Conservation (phyloP, 2,888 invertebrate species). For the Chalcis sispes region DNA sequence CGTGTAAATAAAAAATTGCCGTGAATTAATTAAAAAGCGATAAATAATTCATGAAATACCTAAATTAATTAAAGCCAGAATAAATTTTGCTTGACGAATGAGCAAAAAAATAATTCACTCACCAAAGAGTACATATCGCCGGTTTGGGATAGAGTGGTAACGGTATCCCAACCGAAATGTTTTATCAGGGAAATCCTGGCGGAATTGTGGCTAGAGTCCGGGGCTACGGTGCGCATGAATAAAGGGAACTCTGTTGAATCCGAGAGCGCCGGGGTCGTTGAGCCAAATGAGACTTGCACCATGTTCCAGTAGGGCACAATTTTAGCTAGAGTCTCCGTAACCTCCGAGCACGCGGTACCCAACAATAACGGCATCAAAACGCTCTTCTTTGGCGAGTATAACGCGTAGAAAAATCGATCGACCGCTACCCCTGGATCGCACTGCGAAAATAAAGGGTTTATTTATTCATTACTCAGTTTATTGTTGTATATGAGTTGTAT, state of each 20-base stretch:
- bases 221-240: conserved; percentile 92
- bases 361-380: conserved; percentile 88
- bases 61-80: too few relatives aligned
- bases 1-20: too few relatives aligned
- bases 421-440: conserved; percentile 94
- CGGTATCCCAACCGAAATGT: conserved; percentile 90
- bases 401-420: conserved; percentile 93
- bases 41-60: too few relatives aligned
- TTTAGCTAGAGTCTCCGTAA: conserved; percentile 93
- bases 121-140: conserved; percentile 89
- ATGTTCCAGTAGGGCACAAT: conserved; percentile 96
- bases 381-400: conserved; percentile 85
- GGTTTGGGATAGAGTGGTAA: conserved; percentile 91
- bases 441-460: conserved; percentile 77
- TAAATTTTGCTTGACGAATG: too few relatives aligned
- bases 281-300: conserved; percentile 93
- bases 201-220: conserved; percentile 92
- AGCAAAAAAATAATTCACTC: too few relatives aligned
- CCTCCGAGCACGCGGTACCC: conserved; percentile 93
- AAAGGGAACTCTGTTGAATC: conserved; percentile 92
- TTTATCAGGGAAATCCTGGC: conserved; percentile 90
- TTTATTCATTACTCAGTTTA: too few relatives aligned
- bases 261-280: conserved; percentile 91
- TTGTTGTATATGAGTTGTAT: too few relatives aligned
- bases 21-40: too few relatives aligned